These are phyloP conservation scores for Lipotes vexillifer DNA, from an alignment of 2,113 vertebrate species.

Conservation along the genomic window DNA sequence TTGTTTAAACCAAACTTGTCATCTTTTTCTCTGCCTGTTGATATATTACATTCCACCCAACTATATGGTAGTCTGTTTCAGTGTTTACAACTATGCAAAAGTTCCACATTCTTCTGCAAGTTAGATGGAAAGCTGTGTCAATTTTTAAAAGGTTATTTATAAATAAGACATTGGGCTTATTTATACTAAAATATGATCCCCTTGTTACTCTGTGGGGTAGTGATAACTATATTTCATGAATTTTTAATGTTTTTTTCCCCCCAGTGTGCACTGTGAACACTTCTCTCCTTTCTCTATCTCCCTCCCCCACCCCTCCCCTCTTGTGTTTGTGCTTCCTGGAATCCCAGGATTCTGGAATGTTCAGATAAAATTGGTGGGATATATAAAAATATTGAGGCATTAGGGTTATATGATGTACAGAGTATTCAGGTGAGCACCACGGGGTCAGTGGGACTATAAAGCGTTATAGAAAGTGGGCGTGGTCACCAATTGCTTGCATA, in stretches of 20 bases:
- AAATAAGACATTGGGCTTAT: background rate
- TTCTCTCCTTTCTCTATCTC: background rate
- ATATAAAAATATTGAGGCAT: background rate
- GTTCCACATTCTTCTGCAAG: background rate
- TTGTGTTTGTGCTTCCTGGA: background rate
- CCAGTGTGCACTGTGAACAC: background rate
- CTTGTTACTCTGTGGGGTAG: background rate
- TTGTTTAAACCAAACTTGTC: background rate
- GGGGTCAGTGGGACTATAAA: background rate
- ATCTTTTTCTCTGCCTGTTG: background rate
- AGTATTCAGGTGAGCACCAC: background rate
- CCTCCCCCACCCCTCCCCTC: background rate
- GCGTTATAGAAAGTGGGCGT: background rate
- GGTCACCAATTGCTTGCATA: background rate
- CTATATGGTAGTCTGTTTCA: conserved; percentile 4
- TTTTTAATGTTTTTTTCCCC: background rate
- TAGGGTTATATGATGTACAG: background rate
- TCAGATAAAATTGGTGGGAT: background rate
- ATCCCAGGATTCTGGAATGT: background rate
- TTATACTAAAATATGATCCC: background rate
- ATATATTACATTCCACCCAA: background rate
- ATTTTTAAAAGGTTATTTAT: conserved; percentile 25
- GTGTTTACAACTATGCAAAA: background rate
- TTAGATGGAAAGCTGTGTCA: background rate
- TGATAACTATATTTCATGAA: background rate